Percentiles rank a stretch among this genome's conserved stretches.
Conservation (phyloP, 2,113 vertebrate species). For the Sorex araneus region DNA sequence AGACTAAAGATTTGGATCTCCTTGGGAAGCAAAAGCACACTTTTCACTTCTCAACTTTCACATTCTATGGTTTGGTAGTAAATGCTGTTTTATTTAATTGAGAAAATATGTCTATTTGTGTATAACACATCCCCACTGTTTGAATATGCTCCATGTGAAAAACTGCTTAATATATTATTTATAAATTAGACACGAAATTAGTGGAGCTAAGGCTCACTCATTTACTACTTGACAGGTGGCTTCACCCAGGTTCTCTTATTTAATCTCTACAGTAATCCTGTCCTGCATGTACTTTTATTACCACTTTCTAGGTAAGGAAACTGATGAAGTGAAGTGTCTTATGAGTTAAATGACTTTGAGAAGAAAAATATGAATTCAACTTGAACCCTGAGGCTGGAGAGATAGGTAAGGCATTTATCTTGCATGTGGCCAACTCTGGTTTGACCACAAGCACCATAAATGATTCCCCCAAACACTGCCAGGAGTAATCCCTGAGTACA, state of each 20-base stretch:
- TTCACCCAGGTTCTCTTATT: background rate
- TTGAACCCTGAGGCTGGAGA: no score
- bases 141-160: slow-evolving; percentile 43
- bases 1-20: background rate
- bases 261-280: background rate
- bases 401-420: no score
- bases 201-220: background rate
- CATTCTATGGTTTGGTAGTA: background rate
- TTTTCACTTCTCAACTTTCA: background rate
- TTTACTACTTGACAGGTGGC: background rate
- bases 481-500: no score
- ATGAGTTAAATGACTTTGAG: background rate
- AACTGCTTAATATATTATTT: background rate
- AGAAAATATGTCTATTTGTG: background rate
- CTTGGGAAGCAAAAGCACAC: background rate
- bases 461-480: no score
- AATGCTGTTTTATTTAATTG: slow-evolving; percentile 8
- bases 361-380: no score
- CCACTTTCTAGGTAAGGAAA: slow-evolving; percentile 6
- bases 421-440: no score
- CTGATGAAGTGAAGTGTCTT: background rate
- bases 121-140: background rate
- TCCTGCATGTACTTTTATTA: background rate
- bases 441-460: no score
- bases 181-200: slow-evolving; percentile 41